Evolutionary conservation across 2,797 vertebrate species (phyloP).

Genomic region (Hyperoplus immaculatus): DNA sequence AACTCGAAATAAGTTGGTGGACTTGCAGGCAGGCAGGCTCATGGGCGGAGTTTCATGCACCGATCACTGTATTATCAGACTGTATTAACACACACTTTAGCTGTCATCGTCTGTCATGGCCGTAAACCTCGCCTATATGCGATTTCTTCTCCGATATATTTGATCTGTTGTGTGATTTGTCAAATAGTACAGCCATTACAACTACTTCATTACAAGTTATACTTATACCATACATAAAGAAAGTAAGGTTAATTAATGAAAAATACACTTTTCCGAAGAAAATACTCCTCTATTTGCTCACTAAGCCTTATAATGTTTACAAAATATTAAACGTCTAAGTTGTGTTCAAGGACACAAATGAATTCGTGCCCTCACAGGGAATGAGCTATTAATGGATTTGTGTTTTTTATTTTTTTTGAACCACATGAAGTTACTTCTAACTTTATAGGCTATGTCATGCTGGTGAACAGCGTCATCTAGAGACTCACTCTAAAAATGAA

Average conservation of each 20-base stretch:
- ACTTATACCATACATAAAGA: too few relatives aligned
- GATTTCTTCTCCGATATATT: background rate
- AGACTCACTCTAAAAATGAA: background rate
- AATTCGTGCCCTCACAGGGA: background rate
- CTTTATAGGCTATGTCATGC: background rate
- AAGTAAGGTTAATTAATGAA: too few relatives aligned
- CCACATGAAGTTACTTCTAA: background rate
- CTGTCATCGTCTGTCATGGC: too few relatives aligned
- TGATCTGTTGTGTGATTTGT: background rate
- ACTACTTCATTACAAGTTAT: too few relatives aligned
- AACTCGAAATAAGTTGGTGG: constrained; percentile 22
- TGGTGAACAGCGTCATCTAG: constrained; percentile 67
- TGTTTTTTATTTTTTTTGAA: constrained; percentile 12
- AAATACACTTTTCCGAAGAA: too few relatives aligned
- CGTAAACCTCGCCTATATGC: too few relatives aligned
- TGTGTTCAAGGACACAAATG: constrained; percentile 30
- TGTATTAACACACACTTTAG: background rate
- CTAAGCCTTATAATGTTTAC: too few relatives aligned
- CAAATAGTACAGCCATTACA: background rate
- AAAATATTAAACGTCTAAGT: constrained; percentile 1
- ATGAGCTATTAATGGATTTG: background rate
- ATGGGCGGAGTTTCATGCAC: constrained; percentile 65
- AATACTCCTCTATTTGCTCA: too few relatives aligned
- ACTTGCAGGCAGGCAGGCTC: background rate
- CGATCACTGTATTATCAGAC: background rate